Percentiles rank a stretch among this genome's conserved stretches.
Conservation (phyloP, 2,113 vertebrate genomes). For the Plecturocebus donacophilus region DNA sequence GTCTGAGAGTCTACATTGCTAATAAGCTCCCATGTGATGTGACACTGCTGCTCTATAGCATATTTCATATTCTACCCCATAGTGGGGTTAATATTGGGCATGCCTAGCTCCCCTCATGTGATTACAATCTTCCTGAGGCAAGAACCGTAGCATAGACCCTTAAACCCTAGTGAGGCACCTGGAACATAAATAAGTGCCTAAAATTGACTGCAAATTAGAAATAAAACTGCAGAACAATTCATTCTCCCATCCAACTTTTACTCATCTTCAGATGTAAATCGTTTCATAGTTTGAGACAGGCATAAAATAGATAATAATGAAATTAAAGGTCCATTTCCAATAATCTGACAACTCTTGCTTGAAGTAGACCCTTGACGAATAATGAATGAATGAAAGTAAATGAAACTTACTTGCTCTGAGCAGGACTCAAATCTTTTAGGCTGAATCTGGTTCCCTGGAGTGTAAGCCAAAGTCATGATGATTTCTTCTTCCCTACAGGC, state of each 20-base stretch:
- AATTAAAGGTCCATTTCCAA: not conserved
- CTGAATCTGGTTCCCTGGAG: not conserved
- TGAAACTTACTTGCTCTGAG: not conserved
- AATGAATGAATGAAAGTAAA: not conserved
- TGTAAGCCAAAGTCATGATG: conserved; percentile 52
- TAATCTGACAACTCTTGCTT: not conserved
- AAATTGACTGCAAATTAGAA: not conserved
- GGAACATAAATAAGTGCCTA: not conserved
- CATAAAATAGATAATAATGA: not conserved
- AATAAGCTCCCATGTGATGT: not conserved
- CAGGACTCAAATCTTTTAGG: not conserved
- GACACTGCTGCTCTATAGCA: not conserved
- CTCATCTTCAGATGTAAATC: not conserved
- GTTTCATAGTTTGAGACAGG: not conserved
- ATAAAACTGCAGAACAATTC: not conserved
- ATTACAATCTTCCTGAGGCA: not conserved
- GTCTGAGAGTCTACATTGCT: not conserved
- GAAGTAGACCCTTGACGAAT: not conserved
- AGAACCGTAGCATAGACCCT: not conserved
- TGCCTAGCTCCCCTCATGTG: not conserved
- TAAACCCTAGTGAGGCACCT: not conserved
- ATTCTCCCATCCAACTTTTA: not conserved
- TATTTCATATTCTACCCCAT: accelerated
- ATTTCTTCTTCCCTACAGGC: conserved; percentile 88
- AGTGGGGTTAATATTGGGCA: not conserved